Evolutionary conservation across 2,888 invertebrate genomes (phyloP).

Genomic region (Dascillus cervinus): DNA sequence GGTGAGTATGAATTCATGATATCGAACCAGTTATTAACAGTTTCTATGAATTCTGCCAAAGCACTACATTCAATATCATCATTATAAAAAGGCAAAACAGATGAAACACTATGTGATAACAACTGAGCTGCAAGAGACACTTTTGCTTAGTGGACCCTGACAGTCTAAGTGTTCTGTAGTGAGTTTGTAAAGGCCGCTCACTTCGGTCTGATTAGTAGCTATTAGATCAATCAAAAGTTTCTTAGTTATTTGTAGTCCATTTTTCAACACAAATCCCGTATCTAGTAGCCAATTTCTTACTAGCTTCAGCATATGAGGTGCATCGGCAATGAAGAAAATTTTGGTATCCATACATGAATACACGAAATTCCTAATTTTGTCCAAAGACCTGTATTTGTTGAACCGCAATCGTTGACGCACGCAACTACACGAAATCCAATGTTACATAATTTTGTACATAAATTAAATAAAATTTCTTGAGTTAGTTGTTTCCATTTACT

Average conservation of each 20-base stretch:
- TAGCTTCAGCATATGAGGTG: no score
- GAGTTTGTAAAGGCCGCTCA: constrained; percentile 1
- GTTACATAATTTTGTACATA: constrained; percentile 11
- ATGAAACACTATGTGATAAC: background rate
- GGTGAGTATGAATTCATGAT: constrained; percentile 3
- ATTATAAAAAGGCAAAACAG: background rate
- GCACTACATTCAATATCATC: no score
- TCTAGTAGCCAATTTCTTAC: no score
- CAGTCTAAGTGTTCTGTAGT: constrained; percentile 1
- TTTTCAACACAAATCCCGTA: no score
- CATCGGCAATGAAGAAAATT: constrained; percentile 15
- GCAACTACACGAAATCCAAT: no score
- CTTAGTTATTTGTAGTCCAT: no score
- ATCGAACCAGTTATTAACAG: constrained; percentile 2
- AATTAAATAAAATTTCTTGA: constrained; percentile 9
- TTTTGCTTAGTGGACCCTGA: background rate
- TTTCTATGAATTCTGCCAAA: constrained; percentile 1
- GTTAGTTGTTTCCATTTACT: no score
- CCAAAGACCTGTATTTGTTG: constrained; percentile 14
- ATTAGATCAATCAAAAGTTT: no score
- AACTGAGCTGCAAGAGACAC: no score
- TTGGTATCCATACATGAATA: constrained; percentile 11
- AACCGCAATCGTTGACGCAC: constrained; percentile 19
- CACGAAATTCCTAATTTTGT: constrained; percentile 8
- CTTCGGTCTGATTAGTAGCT: constrained; percentile 2